Evolutionary conservation across 2,888 invertebrate species (phyloP).

Genomic region (Cremastinae sp.): DNA sequence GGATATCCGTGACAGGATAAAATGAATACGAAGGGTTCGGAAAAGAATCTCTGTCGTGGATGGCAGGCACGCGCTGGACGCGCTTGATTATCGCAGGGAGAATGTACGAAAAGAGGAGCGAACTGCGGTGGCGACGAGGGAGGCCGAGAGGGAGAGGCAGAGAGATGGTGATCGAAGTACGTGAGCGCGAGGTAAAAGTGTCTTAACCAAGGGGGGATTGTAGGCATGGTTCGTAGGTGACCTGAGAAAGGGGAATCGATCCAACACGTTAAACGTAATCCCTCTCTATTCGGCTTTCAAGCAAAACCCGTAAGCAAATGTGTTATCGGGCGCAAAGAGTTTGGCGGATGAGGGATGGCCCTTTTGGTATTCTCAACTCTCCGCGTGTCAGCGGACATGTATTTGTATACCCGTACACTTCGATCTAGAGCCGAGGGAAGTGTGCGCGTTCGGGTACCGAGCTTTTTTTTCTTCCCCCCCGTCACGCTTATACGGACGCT

Average conservation of each 20-base stretch:
- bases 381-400: not conserved
- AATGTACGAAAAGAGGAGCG: slow-evolving; percentile 10
- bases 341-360: slow-evolving; percentile 2
- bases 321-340: slow-evolving; percentile 17
- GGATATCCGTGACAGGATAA: not conserved
- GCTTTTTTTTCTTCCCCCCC: not conserved
- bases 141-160: not conserved
- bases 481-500: not conserved
- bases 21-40: not conserved
- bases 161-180: slow-evolving; percentile 9
- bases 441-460: slow-evolving; percentile 2
- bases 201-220: slow-evolving; percentile 52
- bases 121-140: no score
- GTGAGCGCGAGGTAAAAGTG: slow-evolving; percentile 31
- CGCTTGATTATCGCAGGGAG: not conserved
- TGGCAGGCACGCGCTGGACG: not conserved
- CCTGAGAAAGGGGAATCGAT: slow-evolving; percentile 75
- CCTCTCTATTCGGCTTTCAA: slow-evolving; percentile 62
- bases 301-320: slow-evolving; percentile 57
- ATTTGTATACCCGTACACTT: not conserved
- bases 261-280: slow-evolving; percentile 73
- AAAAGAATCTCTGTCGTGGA: not conserved
- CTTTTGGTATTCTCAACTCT: not conserved
- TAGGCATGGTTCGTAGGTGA: slow-evolving; percentile 63
- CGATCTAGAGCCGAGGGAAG: not conserved